Base-by-base conservation (phyloP, 2,113 vertebrate genomes). In the Nesospiza acunhae region DNA sequence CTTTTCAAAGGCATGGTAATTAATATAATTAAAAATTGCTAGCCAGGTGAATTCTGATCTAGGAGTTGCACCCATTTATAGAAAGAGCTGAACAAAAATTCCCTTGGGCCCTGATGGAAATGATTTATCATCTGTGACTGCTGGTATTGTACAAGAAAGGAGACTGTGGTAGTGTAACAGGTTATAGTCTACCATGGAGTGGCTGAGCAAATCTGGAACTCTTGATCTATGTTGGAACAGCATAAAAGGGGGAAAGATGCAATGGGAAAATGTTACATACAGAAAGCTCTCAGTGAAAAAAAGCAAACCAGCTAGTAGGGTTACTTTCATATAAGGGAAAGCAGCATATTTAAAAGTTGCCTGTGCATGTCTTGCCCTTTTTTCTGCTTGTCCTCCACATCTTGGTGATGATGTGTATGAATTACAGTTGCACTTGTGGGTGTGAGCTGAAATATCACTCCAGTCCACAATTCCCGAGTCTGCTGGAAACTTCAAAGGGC, bases 121-220 rank as follows among this genome's bases (percentile, higher is more conserved):
- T 53, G 12, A 35, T 84, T 67, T 80, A 33, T 73, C 18, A 8
- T 53, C 35, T 63, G 24, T 50, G 75, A 35, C 24, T 35, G 16
- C 0, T 0, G 26, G 23, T 46, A 4, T 50, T 62, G 42, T 60
- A 53, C 16, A n/a, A 74, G 89, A 68, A 47, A 2, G 28, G 49
- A 42, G 52, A 7, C 35, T 62, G 2, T 0, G 1, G 62, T n/a
- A 64, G n/a, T 59, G 20, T 59, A 49, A 49, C 2, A 9, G 37
- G 27, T 74, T 80, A 23, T 42, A 31, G 22, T 89, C 84, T 84
- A 11, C 27, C 13, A 7, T 6, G 20, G 41, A 50, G 53, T 58
- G 26, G 12, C 39, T 84, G 58, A 64, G 31, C 10, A 41, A 82
- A 85, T 64, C 66, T 84, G 21, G 44, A 56, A 9, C 30, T 79